A percentile compares a stretch with the other conserved stretches of the same genome.
Evolutionary conservation across 2,113 vertebrate genomes (phyloP).

Genomic region (Oncorhynchus mykiss): DNA sequence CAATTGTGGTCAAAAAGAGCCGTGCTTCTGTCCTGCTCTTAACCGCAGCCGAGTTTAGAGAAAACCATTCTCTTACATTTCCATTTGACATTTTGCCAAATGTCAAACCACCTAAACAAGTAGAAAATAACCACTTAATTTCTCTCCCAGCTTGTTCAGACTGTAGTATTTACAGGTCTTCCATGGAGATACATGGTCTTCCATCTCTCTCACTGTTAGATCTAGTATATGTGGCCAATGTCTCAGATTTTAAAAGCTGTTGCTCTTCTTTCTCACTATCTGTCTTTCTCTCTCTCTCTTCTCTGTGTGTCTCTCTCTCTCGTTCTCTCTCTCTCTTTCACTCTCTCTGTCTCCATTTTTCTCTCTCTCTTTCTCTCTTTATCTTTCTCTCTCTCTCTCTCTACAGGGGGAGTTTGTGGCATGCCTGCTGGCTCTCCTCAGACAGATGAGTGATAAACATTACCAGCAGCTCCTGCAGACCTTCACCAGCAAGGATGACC

Average conservation of each 20-base stretch:
- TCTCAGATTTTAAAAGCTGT: too few species aligned
- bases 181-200: too few species aligned
- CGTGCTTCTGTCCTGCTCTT: too few species aligned
- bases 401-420: slow-evolving; percentile 95
- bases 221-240: too few species aligned
- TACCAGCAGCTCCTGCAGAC: slow-evolving; percentile 94
- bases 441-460: slow-evolving; percentile 96
- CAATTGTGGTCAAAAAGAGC: too few species aligned
- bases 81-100: slow-evolving; percentile 6
- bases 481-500: slow-evolving; percentile 89
- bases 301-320: neutral
- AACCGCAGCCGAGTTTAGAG: neutral
- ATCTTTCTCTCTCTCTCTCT: neutral
- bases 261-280: neutral
- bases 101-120: too few species aligned
- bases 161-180: too few species aligned
- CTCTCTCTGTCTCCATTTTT: neutral
- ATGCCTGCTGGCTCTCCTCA: slow-evolving; percentile 88
- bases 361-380: neutral
- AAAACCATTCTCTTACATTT: neutral
- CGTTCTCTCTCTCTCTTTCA: neutral
- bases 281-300: neutral
- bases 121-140: too few species aligned
- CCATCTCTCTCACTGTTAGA: too few species aligned
- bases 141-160: too few species aligned